Conservation (phyloP, 2,113 vertebrate genomes). For the Syngnathus typhle region DNA sequence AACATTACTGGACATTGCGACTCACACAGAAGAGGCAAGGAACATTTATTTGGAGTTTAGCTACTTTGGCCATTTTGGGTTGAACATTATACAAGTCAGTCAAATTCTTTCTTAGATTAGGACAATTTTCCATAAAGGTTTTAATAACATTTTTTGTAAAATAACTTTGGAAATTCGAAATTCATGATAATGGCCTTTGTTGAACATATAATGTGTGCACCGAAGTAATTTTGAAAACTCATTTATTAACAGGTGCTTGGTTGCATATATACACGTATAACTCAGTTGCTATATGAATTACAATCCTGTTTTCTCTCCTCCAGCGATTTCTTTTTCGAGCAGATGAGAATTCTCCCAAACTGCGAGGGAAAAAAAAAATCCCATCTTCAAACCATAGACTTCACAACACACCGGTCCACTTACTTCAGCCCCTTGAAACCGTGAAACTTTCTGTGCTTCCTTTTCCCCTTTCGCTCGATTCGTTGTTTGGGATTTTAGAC, state of each 20-base stretch:
- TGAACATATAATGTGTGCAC: background rate
- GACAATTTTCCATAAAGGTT: background rate
- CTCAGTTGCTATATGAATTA: constrained; percentile 2
- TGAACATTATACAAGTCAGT: background rate
- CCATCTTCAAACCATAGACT: constrained; percentile 27
- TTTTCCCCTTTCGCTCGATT: constrained; percentile 5
- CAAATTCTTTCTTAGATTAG: background rate
- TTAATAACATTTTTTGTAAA: background rate
- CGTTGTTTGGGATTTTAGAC: constrained; percentile 23
- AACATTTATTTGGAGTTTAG: background rate
- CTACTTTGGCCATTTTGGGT: background rate
- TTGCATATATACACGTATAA: background rate
- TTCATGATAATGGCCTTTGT: background rate
- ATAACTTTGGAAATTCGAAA: background rate
- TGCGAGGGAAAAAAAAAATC: constrained; percentile 4
- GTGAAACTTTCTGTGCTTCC: constrained; percentile 29
- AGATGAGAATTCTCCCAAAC: constrained; percentile 13
- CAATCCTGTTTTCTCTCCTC: constrained; percentile 8
- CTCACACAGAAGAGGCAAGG: background rate
- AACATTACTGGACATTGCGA: background rate
- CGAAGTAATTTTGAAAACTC: background rate
- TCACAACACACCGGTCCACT: constrained; percentile 32
- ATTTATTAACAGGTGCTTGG: background rate
- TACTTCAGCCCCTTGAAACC: constrained; percentile 44
- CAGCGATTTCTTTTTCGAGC: background rate